A percentile compares a stretch with the other conserved stretches of the same genome.
These are phyloP conservation scores for Drosophila tani DNA, from an alignment of 1,140 invertebrate species.

Conservation along the genomic window DNA sequence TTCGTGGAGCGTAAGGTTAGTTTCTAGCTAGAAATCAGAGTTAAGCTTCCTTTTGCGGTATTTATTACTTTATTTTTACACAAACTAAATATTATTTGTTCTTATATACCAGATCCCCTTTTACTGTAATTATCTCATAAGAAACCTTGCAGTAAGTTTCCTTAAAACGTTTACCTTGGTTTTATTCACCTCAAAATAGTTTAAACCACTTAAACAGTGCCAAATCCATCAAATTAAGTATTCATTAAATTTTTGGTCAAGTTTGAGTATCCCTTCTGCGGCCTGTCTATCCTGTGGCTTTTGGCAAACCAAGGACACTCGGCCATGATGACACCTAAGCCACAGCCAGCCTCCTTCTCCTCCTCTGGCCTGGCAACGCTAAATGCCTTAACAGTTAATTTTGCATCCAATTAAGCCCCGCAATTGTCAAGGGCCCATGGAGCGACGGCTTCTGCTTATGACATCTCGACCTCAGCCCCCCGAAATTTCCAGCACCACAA, in stretches of 20 bases:
- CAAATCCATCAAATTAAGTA: conserved; percentile 1
- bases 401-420: conserved; percentile 67
- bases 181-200: neutral
- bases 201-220: neutral
- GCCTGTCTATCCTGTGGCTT: conserved; percentile 13
- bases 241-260: conserved; percentile 9
- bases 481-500: conserved; percentile 8
- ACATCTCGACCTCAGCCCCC: conserved; percentile 17
- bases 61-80: neutral
- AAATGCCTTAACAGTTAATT: conserved; percentile 70
- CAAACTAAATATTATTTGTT: too few relatives aligned
- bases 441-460: conserved; percentile 25
- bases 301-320: conserved; percentile 9
- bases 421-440: conserved; percentile 21
- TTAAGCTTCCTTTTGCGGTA: neutral
- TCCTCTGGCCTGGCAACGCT: neutral
- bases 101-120: neutral
- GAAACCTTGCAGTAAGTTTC: too few relatives aligned
- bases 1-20: neutral
- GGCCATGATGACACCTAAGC: conserved; percentile 8
- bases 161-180: too few relatives aligned
- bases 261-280: neutral
- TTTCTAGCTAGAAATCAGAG: neutral
- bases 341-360: neutral
- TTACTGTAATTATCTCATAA: too few relatives aligned